phyloP scores from a whole-genome alignment of 2,888 invertebrate genomes.

The Drosophila mettleri region DNA sequence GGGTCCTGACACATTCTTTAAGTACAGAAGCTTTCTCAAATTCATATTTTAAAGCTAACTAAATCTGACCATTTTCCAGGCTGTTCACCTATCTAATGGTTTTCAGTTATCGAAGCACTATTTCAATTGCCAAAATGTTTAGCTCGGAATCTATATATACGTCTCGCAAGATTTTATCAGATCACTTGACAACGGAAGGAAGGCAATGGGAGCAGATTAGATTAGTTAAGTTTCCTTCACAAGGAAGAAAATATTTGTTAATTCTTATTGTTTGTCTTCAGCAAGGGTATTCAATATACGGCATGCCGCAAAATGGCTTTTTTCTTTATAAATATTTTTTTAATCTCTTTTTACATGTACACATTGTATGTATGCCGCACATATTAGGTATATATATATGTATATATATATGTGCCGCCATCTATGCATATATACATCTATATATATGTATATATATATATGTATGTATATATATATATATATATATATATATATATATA shows the following conservation, averaged over 20 bases:
- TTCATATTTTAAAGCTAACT: too few relatives aligned
- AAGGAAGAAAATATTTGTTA: too few relatives aligned
- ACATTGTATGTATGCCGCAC: too few relatives aligned
- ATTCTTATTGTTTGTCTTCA: not conserved
- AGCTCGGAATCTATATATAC: not conserved
- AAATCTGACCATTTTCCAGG: too few relatives aligned
- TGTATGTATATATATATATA: constrained; percentile 9
- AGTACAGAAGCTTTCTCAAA: not conserved
- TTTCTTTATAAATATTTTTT: constrained; percentile 6
- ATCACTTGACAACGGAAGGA: not conserved
- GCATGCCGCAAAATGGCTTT: constrained; percentile 15
- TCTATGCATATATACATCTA: too few relatives aligned
- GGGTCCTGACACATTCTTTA: not conserved
- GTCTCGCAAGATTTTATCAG: too few relatives aligned
- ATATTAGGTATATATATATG: too few relatives aligned
- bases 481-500: constrained; percentile 16
- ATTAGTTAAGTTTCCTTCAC: not conserved
- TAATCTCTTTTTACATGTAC: constrained; percentile 15
- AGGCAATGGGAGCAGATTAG: not conserved
- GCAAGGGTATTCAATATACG: constrained; percentile 12
- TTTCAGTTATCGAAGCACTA: too few relatives aligned
- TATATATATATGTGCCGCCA: constrained; percentile 7
- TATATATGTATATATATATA: constrained; percentile 13
- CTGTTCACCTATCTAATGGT: too few relatives aligned
- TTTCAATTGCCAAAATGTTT: too few relatives aligned